A percentile compares a stretch with the other conserved stretches of the same genome.
Evolutionary conservation across 92 coral and sea anemone genomes (phyloP).

Genomic region (Muricea muricata): DNA sequence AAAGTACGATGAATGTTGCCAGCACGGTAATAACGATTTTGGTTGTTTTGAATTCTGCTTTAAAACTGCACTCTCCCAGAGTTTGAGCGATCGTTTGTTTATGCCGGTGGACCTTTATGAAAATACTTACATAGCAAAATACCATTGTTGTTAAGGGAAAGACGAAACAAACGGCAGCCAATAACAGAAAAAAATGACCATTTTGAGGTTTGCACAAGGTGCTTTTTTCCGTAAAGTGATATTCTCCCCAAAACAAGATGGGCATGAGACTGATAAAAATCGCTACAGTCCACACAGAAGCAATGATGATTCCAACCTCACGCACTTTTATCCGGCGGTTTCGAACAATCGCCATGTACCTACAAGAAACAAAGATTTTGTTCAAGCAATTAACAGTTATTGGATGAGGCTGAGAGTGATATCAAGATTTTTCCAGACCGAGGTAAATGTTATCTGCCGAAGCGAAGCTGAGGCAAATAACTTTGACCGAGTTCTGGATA

Average conservation of each 20-base stretch:
- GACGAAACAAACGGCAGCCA: slow-evolving; percentile 74
- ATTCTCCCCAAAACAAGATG: slow-evolving; percentile 88
- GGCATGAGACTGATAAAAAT: slow-evolving; percentile 75
- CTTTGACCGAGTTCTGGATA: too few species aligned
- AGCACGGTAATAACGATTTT: slow-evolving; percentile 71
- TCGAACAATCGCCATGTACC: slow-evolving; percentile 90
- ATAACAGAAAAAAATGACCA: slow-evolving; percentile 74
- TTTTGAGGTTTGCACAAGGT: slow-evolving; percentile 77
- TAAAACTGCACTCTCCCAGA: neutral
- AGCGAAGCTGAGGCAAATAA: too few species aligned
- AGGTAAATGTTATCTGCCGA: too few species aligned
- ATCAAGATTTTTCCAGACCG: too few species aligned
- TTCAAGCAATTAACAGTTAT: neutral
- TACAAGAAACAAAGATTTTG: slow-evolving; percentile 10
- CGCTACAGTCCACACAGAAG: slow-evolving; percentile 79
- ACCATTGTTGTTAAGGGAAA: slow-evolving; percentile 82
- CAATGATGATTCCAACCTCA: slow-evolving; percentile 77
- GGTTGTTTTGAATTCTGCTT: slow-evolving; percentile 62
- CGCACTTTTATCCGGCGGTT: slow-evolving; percentile 73
- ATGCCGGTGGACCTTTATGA: slow-evolving; percentile 64
- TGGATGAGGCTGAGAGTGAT: too few species aligned
- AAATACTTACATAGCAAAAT: slow-evolving; percentile 83
- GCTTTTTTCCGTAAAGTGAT: slow-evolving; percentile 68
- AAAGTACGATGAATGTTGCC: slow-evolving; percentile 53
- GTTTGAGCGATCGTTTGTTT: neutral